Evolutionary conservation across 2,797 vertebrate genomes (phyloP).

Genomic region (Scarus forsteni): DNA sequence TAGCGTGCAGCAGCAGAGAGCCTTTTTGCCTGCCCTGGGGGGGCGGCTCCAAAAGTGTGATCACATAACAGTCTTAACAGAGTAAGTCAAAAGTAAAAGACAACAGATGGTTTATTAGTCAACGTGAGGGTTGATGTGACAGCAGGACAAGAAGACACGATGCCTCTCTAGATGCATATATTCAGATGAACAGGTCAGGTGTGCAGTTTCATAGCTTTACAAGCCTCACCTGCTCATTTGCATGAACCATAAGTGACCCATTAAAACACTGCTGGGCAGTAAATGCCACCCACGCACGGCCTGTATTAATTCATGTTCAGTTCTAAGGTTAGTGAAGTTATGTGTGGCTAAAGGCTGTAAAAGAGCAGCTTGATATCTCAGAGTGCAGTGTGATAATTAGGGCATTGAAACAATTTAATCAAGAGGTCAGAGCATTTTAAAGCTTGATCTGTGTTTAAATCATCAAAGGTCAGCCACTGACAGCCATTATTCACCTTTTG

Average conservation of each 20-base stretch:
- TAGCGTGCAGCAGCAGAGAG: no score
- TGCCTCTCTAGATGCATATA: slow-evolving; percentile 37
- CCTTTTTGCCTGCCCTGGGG: no score
- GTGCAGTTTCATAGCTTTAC: slow-evolving; percentile 15
- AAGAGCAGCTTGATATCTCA: no score
- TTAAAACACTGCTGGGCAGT: slow-evolving; percentile 41
- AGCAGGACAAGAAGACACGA: not conserved
- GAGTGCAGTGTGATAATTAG: no score
- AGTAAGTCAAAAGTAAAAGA: slow-evolving; percentile 5
- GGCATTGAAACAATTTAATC: no score
- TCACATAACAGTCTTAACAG: not conserved
- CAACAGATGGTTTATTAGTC: not conserved
- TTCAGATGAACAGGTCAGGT: slow-evolving; percentile 37
- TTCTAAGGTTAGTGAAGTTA: slow-evolving; percentile 3
- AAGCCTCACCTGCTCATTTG: slow-evolving; percentile 41
- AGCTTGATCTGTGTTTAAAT: no score
- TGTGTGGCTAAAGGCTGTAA: not conserved
- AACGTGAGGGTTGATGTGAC: slow-evolving; percentile 13
- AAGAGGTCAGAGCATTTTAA: no score
- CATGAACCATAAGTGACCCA: slow-evolving; percentile 43
- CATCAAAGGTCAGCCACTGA: no score
- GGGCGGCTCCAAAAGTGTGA: no score
- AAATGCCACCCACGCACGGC: slow-evolving; percentile 34
- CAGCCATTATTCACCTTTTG: no score
- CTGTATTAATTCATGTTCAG: slow-evolving; percentile 24